phyloP scores from a whole-genome alignment of 2,113 vertebrate genomes.

The Labeo catla region DNA sequence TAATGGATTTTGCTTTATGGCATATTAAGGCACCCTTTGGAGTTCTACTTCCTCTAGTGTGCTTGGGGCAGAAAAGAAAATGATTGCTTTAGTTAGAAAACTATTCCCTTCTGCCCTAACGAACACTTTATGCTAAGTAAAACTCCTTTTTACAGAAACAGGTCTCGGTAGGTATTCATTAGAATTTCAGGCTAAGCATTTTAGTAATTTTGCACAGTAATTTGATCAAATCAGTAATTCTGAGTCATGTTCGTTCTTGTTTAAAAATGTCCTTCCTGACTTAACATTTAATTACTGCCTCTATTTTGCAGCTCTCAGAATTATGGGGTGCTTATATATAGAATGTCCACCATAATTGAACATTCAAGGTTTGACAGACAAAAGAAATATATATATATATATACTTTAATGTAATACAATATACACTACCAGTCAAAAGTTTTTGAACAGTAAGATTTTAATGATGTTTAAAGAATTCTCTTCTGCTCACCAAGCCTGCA shows the following conservation, averaged over 20 bases:
- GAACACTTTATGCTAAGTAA: constrained; percentile 1
- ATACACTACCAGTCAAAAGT: too few species aligned
- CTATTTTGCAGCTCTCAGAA: not conserved
- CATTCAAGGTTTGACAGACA: not conserved
- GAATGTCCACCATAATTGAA: not conserved
- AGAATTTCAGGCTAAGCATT: not conserved
- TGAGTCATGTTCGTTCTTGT: not conserved
- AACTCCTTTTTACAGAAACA: not conserved
- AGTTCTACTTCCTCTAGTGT: not conserved
- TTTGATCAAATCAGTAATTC: not conserved
- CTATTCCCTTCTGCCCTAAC: not conserved
- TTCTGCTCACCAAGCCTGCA: too few species aligned
- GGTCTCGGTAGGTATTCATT: not conserved
- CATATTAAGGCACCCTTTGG: not conserved
- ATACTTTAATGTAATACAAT: too few species aligned
- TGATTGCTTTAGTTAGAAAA: not conserved
- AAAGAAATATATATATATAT: not conserved
- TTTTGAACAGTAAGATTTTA: too few species aligned
- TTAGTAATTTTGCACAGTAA: not conserved
- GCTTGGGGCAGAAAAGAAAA: not conserved
- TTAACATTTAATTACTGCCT: not conserved
- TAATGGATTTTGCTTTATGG: constrained; percentile 23
- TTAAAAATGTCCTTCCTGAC: not conserved
- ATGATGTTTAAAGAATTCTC: too few species aligned
- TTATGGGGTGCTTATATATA: not conserved